Evolutionary conservation across 2,113 vertebrate genomes (phyloP), one percentile per base, ranked within the genome.

Genomic region (Epinephelus moara): DNA sequence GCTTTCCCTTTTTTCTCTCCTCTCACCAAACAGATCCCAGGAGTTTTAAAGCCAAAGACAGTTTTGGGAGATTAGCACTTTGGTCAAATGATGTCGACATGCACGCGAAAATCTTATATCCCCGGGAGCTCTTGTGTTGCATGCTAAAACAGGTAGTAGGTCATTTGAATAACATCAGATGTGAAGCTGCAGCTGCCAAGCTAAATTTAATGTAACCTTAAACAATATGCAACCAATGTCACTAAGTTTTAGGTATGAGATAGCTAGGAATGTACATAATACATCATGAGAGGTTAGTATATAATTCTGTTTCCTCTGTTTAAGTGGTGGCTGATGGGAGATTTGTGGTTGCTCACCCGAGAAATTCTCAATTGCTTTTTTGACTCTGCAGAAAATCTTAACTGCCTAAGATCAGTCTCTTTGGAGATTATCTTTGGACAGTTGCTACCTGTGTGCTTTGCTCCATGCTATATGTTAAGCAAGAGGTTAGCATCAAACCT

Each of bases 41-140:
- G 56, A 73, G 52, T 50, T 74, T 69, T 6, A 47, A 73, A 75
- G 77, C 15, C 56, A 78, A 77, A 45, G 55, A 56, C 21, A 25
- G 27, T 56, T 80, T 69, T 23, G 49, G 4, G 50, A 68, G 70
- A 61, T 82, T 70, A 85, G 62, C 67, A 0, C 33, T 30, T 42
- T 13, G 77, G 60, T 63, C 47, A 47, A n/a, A 19, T 17, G 14
- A 21, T 12, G 49, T 70, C 14, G 40, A 6, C 55, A 11, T 1
- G 17, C 30, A 66, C 53, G 19, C 7, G 4, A 47, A 37, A 55
- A 21, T 37, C 60, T n/a, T 18, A 1, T 52, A 12, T 49, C 49
- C 21, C 30, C 8, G 8, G 10, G 4, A 23, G 63, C 56, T 63
- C 30, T 72, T 7, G 53, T 15, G 62, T 33, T 63, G 55, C 62